Evolutionary conservation across 1,140 invertebrate species (phyloP).

Genomic region (Drosophila lowei): DNA sequence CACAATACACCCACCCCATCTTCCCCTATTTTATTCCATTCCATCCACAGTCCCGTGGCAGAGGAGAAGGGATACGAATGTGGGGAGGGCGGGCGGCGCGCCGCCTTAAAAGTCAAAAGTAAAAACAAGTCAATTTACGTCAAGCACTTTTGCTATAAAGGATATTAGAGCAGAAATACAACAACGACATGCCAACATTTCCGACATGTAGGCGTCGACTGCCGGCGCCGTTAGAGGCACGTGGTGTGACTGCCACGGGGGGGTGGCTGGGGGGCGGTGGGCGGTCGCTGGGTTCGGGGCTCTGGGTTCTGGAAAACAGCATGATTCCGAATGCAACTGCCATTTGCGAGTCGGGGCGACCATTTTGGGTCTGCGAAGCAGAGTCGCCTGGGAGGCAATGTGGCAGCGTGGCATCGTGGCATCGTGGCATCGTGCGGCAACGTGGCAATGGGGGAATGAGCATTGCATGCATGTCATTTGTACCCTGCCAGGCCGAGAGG

Average conservation of each 20-base stretch:
- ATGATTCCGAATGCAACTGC: slow-evolving; percentile 58
- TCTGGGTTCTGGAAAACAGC: background rate
- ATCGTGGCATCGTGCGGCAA: too few species aligned
- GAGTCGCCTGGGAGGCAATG: background rate
- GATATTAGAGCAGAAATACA: slow-evolving; percentile 82
- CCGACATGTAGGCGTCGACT: slow-evolving; percentile 81
- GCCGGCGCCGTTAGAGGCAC: slow-evolving; percentile 66
- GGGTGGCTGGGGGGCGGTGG: background rate
- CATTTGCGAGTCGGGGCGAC: slow-evolving; percentile 66
- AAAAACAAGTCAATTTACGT: slow-evolving; percentile 82
- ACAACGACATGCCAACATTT: slow-evolving; percentile 82
- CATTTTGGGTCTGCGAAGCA: slow-evolving; percentile 49
- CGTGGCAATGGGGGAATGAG: slow-evolving; percentile 7
- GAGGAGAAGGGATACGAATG: too few species aligned
- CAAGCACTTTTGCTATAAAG: slow-evolving; percentile 82
- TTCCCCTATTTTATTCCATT: background rate
- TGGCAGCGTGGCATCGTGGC: slow-evolving; percentile 27
- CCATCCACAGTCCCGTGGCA: background rate
- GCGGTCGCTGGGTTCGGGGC: background rate
- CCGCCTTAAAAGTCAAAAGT: slow-evolving; percentile 80
- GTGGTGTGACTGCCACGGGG: slow-evolving; percentile 12
- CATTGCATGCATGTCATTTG: slow-evolving; percentile 80
- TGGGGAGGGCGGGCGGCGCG: background rate
- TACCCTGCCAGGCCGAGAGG: slow-evolving; percentile 45
- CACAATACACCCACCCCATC: background rate